These are phyloP conservation scores for Rhorus exstirpatorius DNA, from an alignment of 2,888 invertebrate genomes.

Conservation along the genomic window DNA sequence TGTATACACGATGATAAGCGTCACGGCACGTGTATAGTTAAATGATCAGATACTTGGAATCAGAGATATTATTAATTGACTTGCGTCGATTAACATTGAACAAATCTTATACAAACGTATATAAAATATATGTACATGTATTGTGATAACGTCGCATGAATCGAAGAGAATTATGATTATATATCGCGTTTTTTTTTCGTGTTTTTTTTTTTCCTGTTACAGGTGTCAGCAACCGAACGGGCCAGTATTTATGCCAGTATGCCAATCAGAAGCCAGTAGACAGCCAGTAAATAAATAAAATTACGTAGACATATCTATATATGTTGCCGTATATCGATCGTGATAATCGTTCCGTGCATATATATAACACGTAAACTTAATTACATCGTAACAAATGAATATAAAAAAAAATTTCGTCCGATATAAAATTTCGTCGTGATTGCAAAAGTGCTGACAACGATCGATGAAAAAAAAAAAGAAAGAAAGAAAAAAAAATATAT, in stretches of 20 bases:
- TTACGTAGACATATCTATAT: slow-evolving; percentile 60
- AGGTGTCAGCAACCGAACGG: slow-evolving; percentile 82
- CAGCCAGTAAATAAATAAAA: slow-evolving; percentile 78
- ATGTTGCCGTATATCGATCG: slow-evolving; percentile 52
- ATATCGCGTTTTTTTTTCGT: slow-evolving; percentile 9
- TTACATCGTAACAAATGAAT: slow-evolving; percentile 27
- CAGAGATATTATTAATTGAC: slow-evolving; percentile 39
- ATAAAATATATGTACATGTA: background rate
- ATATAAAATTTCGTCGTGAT: background rate
- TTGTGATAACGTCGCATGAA: too few species aligned
- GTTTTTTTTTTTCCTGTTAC: slow-evolving; percentile 75
- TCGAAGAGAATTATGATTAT: background rate
- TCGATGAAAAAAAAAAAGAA: slow-evolving; percentile 4
- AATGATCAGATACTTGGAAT: slow-evolving; percentile 17
- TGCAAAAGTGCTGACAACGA: background rate
- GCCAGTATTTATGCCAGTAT: slow-evolving; percentile 86
- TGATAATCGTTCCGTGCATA: slow-evolving; percentile 48
- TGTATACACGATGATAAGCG: too few species aligned
- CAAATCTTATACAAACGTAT: background rate
- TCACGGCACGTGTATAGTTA: slow-evolving; percentile 1
- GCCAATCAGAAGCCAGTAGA: slow-evolving; percentile 82
- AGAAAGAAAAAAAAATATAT: slow-evolving; percentile 8
- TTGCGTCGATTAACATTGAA: slow-evolving; percentile 20
- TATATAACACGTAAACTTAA: slow-evolving; percentile 45
- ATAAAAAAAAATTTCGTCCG: background rate